These are phyloP conservation scores for Drosophila formosana DNA, from an alignment of 2,888 invertebrate species.

Conservation along the genomic window DNA sequence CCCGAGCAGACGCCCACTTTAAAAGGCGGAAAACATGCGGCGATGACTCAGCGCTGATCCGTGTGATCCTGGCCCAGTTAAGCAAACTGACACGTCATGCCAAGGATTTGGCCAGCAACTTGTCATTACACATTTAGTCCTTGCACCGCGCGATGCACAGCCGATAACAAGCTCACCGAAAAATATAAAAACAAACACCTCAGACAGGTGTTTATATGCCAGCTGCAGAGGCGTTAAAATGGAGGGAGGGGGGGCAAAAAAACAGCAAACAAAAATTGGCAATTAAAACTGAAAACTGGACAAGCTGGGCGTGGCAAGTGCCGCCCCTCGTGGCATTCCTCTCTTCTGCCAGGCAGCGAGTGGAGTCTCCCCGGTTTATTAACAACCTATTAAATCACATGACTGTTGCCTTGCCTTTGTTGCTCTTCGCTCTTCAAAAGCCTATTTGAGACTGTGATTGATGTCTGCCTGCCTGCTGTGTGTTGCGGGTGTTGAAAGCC, in stretches of 20 bases:
- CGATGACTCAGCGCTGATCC: slow-evolving; percentile 42
- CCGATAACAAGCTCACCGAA: slow-evolving; percentile 55
- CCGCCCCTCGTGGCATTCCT: slow-evolving; percentile 8
- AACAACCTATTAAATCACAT: slow-evolving; percentile 81
- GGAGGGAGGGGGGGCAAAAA: not conserved
- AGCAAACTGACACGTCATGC: slow-evolving; percentile 69
- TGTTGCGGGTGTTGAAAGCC: slow-evolving; percentile 77
- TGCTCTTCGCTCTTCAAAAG: slow-evolving; percentile 19
- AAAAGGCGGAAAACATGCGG: slow-evolving; percentile 75
- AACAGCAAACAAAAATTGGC: slow-evolving; percentile 40
- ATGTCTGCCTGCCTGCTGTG: slow-evolving; percentile 56
- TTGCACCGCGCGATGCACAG: slow-evolving; percentile 29
- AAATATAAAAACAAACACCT: slow-evolving; percentile 33
- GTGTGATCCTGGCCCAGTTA: slow-evolving; percentile 58
- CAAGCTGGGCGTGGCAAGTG: slow-evolving; percentile 20
- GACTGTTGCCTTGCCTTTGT: slow-evolving; percentile 79
- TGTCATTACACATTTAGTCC: slow-evolving; percentile 75
- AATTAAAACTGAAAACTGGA: slow-evolving; percentile 43
- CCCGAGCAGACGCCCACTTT: slow-evolving; percentile 76
- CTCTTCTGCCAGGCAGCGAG: not conserved
- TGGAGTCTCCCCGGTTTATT: slow-evolving; percentile 51
- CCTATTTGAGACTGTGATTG: slow-evolving; percentile 74
- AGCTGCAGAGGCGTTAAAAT: slow-evolving; percentile 22
- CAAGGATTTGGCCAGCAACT: slow-evolving; percentile 69
- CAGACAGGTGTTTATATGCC: slow-evolving; percentile 44